Evolutionary conservation across 2,113 vertebrate species (phyloP), one percentile per base, ranked within the genome.

Genomic region (Xenopus laevis): DNA sequence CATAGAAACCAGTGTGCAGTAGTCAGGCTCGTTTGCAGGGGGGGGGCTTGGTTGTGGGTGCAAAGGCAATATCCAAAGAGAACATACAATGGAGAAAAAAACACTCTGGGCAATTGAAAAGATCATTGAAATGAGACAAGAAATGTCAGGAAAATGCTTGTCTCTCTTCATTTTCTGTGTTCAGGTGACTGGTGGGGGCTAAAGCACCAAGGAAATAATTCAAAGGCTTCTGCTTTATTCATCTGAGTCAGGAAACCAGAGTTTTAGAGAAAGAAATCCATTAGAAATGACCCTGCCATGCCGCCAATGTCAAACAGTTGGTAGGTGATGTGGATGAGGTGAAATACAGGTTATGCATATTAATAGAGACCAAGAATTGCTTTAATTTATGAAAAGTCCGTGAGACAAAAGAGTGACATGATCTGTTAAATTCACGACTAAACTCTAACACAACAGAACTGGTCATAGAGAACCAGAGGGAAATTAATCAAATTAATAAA

Each of bases 261-360:
- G 44, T 27, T 65, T 4, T 62, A 55, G 53, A 55, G 16, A 8
- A 40, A 62, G 62, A 74, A 68, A 75, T 57, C 30, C 27, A 76
- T 76, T 76, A 76, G 65, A 76, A 63, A 63, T n/a, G 46, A 69
- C 27, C n/a, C 46, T 72, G 61, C 23, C 40, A 21, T 13, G 44
- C 58, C 21, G 58, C n/a, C 73, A 69, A 63, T 61, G 73, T 76
- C 73, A 69, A 27, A 2, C 18, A 70, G 30, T 64, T 47, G 46
- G 63, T 60, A 70, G 60, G 67, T 77, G 66, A 77, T 55, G 68
- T 12, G 20, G n/a, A 64, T 45, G 67, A 76, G 74, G 66, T 70
- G 67, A 70, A 70, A 20, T 57, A 52, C 74, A 55, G 67, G 67
- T 70, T 77, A 77, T 63, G 50, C 60, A 77, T 77, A 77, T 63